phyloP scores from a whole-genome alignment of 2,888 invertebrate species.

The Myopa tessellatipennis region DNA sequence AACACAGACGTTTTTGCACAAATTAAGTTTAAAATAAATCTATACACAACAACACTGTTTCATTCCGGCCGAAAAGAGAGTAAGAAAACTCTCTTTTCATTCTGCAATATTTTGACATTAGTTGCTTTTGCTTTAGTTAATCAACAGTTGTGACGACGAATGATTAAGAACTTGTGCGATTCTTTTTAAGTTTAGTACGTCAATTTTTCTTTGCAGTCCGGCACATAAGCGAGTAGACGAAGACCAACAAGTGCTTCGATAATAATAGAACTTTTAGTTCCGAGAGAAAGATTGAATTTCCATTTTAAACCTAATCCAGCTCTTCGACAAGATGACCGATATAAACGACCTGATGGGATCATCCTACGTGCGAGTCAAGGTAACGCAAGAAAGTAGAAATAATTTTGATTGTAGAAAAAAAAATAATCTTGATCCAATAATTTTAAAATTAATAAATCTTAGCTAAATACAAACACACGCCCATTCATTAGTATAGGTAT shows the following conservation, averaged over 20 bases:
- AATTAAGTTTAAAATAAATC: too few species aligned
- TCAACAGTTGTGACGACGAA: slow-evolving; percentile 1
- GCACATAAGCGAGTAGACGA: slow-evolving; percentile 4
- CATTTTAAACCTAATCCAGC: neutral
- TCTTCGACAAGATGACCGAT: slow-evolving; percentile 59
- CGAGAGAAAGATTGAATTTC: slow-evolving; percentile 12
- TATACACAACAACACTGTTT: neutral
- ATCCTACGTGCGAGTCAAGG: slow-evolving; percentile 67
- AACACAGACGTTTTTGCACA: too few species aligned
- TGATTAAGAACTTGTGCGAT: slow-evolving; percentile 3
- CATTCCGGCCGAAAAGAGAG: neutral
- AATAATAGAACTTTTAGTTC: slow-evolving; percentile 22
- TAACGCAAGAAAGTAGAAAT: slow-evolving; percentile 46
- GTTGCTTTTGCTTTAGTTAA: neutral
- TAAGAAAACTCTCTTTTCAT: neutral
- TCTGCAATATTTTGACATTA: neutral
- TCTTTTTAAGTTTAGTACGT: neutral
- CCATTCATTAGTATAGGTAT: neutral
- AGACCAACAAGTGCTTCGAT: slow-evolving; percentile 40
- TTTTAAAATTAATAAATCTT: neutral
- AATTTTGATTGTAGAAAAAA: neutral
- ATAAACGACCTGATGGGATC: slow-evolving; percentile 65
- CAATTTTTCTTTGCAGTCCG: slow-evolving; percentile 10
- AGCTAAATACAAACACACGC: neutral
- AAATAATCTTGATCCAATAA: neutral